A percentile compares a stretch with the other conserved stretches of the same genome.
phyloP scores from a whole-genome alignment of 2,888 invertebrate species.

The Mystacides longicornis region DNA sequence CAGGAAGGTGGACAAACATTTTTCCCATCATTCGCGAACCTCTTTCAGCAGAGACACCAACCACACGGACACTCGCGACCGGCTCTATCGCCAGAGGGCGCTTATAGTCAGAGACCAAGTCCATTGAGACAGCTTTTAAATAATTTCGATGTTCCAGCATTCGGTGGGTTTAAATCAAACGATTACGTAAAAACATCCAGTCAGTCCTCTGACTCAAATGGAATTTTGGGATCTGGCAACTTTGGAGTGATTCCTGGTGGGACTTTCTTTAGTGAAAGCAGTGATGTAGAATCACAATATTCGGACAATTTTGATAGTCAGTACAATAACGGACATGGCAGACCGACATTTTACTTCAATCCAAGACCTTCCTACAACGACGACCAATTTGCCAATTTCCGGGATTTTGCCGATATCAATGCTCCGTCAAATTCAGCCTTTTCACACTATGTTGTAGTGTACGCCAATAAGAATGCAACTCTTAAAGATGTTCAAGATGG shows the following conservation, averaged over 20 bases:
- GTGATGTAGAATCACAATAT: constrained; percentile 44
- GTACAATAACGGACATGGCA: constrained; percentile 64
- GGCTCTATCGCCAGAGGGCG: constrained; percentile 52
- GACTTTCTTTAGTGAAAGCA: constrained; percentile 68
- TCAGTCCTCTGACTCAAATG: constrained; percentile 47
- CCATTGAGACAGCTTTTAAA: constrained; percentile 41
- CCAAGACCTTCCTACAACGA: constrained; percentile 68
- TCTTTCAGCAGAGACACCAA: constrained; percentile 52
- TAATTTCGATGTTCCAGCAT: constrained; percentile 36
- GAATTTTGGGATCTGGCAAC: constrained; percentile 73
- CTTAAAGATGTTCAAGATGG: constrained; percentile 47
- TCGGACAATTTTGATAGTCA: constrained; percentile 53
- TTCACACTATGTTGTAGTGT: constrained; percentile 77
- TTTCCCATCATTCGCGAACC: constrained; percentile 68
- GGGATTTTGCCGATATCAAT: constrained; percentile 86
- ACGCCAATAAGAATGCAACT: constrained; percentile 72
- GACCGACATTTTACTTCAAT: constrained; percentile 59
- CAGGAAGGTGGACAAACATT: constrained; percentile 59
- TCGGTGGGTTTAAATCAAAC: constrained; percentile 40
- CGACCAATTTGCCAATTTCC: constrained; percentile 83
- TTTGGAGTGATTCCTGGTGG: constrained; percentile 82
- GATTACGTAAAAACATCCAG: constrained; percentile 39
- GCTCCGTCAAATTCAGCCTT: constrained; percentile 74
- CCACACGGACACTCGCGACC: constrained; percentile 56
- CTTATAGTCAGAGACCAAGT: constrained; percentile 53